Conservation (phyloP, 2,888 invertebrate genomes). For the Callimorpha dominula region DNA sequence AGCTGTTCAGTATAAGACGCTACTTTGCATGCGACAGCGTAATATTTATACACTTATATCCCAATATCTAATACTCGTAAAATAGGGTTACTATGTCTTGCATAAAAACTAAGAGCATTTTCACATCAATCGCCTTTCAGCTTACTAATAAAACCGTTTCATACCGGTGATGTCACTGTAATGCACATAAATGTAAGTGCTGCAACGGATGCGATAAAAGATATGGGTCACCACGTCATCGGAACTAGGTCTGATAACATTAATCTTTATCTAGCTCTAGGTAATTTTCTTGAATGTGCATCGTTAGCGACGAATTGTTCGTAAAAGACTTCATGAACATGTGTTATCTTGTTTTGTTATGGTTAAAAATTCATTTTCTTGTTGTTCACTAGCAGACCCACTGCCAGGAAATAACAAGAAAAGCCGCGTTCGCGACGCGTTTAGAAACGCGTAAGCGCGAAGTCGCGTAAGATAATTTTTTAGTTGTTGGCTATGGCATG, state of each 20-base stretch:
- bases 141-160: conserved; percentile 62
- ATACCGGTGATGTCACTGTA: conserved; percentile 64
- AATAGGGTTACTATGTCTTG: conserved; percentile 28
- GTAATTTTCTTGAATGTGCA: conserved; percentile 19
- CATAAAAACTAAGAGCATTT: conserved; percentile 54
- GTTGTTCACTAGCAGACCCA: too few species aligned
- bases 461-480: too few species aligned
- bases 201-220: conserved; percentile 56
- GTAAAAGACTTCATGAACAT: neutral
- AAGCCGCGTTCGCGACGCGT: too few species aligned
- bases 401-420: too few species aligned
- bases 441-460: too few species aligned
- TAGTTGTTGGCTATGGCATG: too few species aligned
- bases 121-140: conserved; percentile 66
- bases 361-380: too few species aligned
- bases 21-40: neutral
- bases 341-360: neutral
- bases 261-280: conserved; percentile 23
- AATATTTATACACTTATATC: neutral
- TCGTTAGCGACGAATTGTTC: neutral
- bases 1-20: neutral
- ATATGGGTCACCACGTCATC: conserved; percentile 54
- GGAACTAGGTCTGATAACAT: conserved; percentile 24
- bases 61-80: conserved; percentile 26
- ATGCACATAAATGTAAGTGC: conserved; percentile 59